phyloP scores from a whole-genome alignment of 2,113 vertebrate species.

The Crotalus helleri region DNA sequence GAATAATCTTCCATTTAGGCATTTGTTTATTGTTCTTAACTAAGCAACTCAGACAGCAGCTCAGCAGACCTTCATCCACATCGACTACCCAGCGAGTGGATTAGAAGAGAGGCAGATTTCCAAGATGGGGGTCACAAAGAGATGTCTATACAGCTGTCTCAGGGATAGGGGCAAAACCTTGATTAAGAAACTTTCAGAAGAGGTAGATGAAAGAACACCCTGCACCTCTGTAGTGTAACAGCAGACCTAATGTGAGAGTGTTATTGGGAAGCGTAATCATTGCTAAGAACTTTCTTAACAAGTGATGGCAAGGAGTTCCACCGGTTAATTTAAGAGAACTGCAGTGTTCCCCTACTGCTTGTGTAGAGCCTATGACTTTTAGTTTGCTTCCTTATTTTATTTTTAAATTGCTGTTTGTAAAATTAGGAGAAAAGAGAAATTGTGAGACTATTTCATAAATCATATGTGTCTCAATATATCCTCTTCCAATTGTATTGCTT shows the following conservation, averaged over 20 bases:
- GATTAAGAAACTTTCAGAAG: neutral
- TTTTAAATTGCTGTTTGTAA: neutral
- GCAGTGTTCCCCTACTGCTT: neutral
- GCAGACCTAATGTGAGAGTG: neutral
- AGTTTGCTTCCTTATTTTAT: neutral
- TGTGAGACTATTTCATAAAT: neutral
- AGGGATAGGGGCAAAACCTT: constrained; percentile 25
- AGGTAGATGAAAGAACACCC: neutral
- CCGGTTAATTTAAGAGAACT: neutral
- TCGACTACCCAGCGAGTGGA: constrained; percentile 49
- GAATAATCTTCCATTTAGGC: constrained; percentile 73
- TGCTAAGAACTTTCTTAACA: neutral
- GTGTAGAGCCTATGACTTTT: neutral
- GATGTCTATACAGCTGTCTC: constrained; percentile 13
- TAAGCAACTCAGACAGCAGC: constrained; percentile 69
- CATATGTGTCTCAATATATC: neutral
- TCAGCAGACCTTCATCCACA: constrained; percentile 45
- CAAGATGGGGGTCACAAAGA: constrained; percentile 47
- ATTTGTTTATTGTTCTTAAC: constrained; percentile 80
- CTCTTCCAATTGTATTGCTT: neutral
- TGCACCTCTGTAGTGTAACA: neutral
- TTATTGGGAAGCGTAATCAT: neutral
- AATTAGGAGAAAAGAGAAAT: neutral
- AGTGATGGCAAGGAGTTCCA: neutral
- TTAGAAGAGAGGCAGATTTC: constrained; percentile 53